Base-by-base conservation (phyloP, 1,140 invertebrate genomes). In the Aporrectodea caliginosa region DNA sequence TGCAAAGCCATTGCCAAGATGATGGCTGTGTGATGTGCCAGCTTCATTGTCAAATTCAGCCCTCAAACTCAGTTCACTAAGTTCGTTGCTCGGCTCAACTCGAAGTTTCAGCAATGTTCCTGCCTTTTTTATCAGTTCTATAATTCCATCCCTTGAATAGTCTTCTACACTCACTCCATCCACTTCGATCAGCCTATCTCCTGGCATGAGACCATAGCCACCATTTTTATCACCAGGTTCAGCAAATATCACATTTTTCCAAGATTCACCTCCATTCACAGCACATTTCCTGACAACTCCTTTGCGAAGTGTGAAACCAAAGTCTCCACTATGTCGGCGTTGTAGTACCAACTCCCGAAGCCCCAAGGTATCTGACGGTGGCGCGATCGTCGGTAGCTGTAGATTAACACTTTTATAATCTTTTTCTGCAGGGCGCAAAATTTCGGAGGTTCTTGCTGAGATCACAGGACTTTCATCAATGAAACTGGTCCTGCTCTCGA, bases 181-280 rank as follows among this genome's bases (percentile, higher is more conserved):
- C 14, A 98, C 94, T 90, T 96, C 94, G 79, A 98, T 90, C 0
- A 98, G 90, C 84, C 94, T 91, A 89, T 98, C 96, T 14, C 96
- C 96, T 68, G 96, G 96, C 71, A 98, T 87, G 16, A 98, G 90
- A 32, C 87, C 94, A 30, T 93, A 94, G 79, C 94, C 92, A 86
- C 92, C 92, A 74, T 85, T 85, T 35, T 79, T 85, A 58, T 58
- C 43, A 58, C 43, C 43, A 58, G 43, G 43, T 58, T 58, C 43
- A 58, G 43, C 43, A 58, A 58, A 58, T 6, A 58, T 22, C 6
- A 58, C 22, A 22, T 6, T 58, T 58, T 58, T 58, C 43, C 6
- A 22, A 12, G 43, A 12, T 58, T 58, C 43, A 12, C 22, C 22
- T 58, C 43, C 43, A 58, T 58, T 22, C 6, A 12, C 43, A 58